Evolutionary conservation across 2,888 invertebrate species (phyloP).

Genomic region (Sphaerophoria taeniata): DNA sequence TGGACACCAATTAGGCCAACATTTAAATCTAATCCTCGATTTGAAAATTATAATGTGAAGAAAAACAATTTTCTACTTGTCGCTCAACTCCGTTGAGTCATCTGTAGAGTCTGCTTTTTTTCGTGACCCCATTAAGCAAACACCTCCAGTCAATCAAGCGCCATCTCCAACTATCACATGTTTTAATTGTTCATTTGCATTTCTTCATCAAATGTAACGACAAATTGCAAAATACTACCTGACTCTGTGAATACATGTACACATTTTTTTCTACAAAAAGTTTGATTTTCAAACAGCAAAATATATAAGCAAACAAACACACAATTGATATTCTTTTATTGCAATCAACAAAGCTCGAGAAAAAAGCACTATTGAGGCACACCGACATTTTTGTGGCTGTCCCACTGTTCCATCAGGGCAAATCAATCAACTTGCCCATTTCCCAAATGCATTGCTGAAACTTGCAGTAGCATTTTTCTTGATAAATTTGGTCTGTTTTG

Average conservation of each 20-base stretch:
- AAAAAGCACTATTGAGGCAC: constrained; percentile 32
- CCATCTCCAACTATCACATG: not conserved
- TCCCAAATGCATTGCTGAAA: constrained; percentile 30
- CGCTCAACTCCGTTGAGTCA: no score
- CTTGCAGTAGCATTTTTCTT: constrained; percentile 48
- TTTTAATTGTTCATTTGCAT: not conserved
- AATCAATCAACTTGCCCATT: constrained; percentile 63
- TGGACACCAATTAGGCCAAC: no score
- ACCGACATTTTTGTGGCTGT: constrained; percentile 24
- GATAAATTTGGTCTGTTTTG: constrained; percentile 33
- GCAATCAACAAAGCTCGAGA: constrained; percentile 30
- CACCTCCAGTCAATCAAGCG: not conserved
- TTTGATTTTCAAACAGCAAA: not conserved
- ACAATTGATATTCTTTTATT: constrained; percentile 42
- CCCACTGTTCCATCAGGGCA: constrained; percentile 32
- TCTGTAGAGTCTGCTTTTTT: no score
- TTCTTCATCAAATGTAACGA: not conserved
- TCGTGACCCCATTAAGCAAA: not conserved
- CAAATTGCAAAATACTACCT: constrained; percentile 28
- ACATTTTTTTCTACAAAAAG: constrained; percentile 13
- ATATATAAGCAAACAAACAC: constrained; percentile 15
- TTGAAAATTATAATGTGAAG: no score
- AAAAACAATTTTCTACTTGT: no score
- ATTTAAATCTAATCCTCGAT: no score
- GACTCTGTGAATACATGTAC: not conserved